These are phyloP conservation scores for Leptinotarsa tumamoca DNA, from an alignment of 2,888 invertebrate genomes.

Conservation along the genomic window DNA sequence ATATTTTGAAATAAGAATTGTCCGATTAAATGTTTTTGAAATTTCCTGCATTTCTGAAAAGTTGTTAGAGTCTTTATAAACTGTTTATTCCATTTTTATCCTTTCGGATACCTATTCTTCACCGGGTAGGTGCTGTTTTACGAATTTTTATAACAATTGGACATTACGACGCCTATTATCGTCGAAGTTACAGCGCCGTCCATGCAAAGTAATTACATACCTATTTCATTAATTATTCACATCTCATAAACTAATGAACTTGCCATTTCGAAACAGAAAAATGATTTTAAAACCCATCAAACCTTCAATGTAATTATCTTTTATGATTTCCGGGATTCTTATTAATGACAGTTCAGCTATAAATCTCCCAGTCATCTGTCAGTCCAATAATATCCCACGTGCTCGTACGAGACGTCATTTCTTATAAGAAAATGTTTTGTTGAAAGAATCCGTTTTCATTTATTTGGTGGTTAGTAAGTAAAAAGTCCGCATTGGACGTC, in stretches of 20 bases:
- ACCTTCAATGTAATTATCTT: background rate
- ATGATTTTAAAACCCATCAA: background rate
- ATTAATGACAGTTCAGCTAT: background rate
- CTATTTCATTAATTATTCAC: background rate
- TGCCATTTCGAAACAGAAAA: background rate
- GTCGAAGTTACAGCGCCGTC: too few species aligned
- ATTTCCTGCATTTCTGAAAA: too few species aligned
- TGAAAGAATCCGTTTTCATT: background rate
- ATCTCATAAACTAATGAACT: background rate
- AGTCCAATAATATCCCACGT: constrained; percentile 7
- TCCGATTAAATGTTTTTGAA: too few species aligned
- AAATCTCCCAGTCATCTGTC: background rate
- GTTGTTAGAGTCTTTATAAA: too few species aligned
- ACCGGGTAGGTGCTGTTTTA: too few species aligned
- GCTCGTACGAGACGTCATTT: background rate
- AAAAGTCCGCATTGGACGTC: background rate
- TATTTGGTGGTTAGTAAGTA: background rate
- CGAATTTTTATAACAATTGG: too few species aligned
- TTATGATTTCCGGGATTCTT: background rate
- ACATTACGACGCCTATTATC: too few species aligned
- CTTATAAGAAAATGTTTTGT: background rate
- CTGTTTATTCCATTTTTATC: too few species aligned
- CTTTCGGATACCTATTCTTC: too few species aligned
- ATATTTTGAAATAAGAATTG: too few species aligned
- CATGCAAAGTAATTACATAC: too few species aligned